Evolutionary conservation across 2,888 invertebrate genomes (phyloP), one percentile per base, ranked within the genome.

Genomic region (Pomacea canaliculata): DNA sequence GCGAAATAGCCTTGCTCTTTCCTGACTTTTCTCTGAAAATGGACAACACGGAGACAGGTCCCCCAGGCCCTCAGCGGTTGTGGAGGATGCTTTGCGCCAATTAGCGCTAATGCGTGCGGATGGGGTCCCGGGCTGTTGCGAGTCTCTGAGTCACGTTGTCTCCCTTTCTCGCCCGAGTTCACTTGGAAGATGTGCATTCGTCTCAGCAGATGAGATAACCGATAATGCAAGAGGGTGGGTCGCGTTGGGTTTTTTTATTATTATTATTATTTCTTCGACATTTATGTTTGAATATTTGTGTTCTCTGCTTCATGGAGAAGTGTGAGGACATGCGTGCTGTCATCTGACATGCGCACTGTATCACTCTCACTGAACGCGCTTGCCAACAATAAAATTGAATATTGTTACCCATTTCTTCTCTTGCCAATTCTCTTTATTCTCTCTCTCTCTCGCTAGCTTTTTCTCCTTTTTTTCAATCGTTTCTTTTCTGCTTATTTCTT

Each of bases 81-180:
- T 48, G 62, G 59, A 68, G 48, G 37, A 68, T 68, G 27, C 37
- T 37, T 12, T 48, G 9, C 37, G 63, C 76, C 78, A 78, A 78
- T 78, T 78, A 78, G 75, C 67, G 76, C 75, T 78, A 78, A 78
- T 78, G 78, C 69, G 70, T 48, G 65, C 46, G 73, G 27, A 37
- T 59, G 62, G 23, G 69, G 62, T 4, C 69, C 8, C n/a, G 51
- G 37, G 67, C 46, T 51, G 67, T 19, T 7, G 59, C 37, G 56
- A 19, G 49, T 48, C 12, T 67, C 49, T 23, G 27, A 56, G 51
- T 65, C 73, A 73, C 73, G 73, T 73, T 66, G 73, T 46, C 56
- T 37, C 18, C 66, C 23, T 37, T 65, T 65, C 19, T n/a, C 48
- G 56, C 65, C 23, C 8, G 27, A 66, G 65, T 51, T 65, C 59